Evolutionary conservation across 2,888 invertebrate species (phyloP), one percentile per base, ranked within the genome.

Genomic region (Metalampra italica): DNA sequence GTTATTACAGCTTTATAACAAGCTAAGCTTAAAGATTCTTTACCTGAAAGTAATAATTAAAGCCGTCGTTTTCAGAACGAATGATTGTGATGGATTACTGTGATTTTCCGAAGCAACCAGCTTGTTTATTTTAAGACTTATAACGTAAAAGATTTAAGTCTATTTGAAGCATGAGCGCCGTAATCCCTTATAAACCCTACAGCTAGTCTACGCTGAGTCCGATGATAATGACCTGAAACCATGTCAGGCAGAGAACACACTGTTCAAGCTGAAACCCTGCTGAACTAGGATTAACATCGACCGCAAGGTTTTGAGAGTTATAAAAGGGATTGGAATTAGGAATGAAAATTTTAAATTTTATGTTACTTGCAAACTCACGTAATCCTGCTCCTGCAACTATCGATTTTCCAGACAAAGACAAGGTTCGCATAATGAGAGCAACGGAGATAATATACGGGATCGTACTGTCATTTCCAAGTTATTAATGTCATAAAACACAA

Each of bases 151-250:
- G n/a, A n/a, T n/a, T n/a, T n/a, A n/a, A n/a, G n/a, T n/a, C n/a
- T n/a, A n/a, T n/a, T n/a, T n/a, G n/a, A n/a, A n/a, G n/a, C n/a
- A n/a, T 34, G 43, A 40, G 43, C 50, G 51, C 54, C 58, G 57
- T 64, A 72, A 71, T 73, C 71, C 64, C 55, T 50, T 61, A 54
- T 67, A 68, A 71, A 60, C 63, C 64, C 59, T 58, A 51, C 57
- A 62, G 62, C 58, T 59, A 60, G 62, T 59, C 57, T 56, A 61
- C 62, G 59, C 60, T 66, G 62, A 54, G 57, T 53, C 57, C 60
- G 55, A 68, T 73, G 66, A 72, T 71, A 75, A 79, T 66, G 71
- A 71, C 61, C 55, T 46, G 50, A 54, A 50, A 44, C 56, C 55
- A 47, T 52, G 50, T 52, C 55, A 55, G 51, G 50, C 49, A 47